Base-by-base conservation (phyloP, 2,113 vertebrate species). In the Prunella fulvescens region DNA sequence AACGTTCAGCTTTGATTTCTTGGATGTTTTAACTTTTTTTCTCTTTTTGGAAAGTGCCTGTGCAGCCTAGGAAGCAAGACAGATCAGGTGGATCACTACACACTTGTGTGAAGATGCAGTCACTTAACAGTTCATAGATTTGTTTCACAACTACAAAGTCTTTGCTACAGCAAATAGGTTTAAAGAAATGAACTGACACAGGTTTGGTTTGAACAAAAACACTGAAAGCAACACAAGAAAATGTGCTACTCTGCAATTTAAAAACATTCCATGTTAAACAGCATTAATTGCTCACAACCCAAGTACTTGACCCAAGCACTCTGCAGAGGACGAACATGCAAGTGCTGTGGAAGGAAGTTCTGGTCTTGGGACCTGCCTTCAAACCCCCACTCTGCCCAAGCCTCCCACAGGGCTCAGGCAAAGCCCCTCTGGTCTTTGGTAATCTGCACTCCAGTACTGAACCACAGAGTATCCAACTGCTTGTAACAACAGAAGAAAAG, bases 51-150 rank as follows among this genome's bases (percentile, higher is more conserved):
- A 37, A 88, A 91, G 81, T 2, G 47, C 50, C 53, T 81, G 86
- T 39, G 98, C 95, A 81, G 97, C 95, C 97, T 98, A 81, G 85
- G 56, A n/a, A 94, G 72, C 48, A 93, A 90, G 77, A 86, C 42
- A 47, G 12, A 39, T 56, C n/a, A 92, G 50, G n/a, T 5, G 4
- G 44, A 31, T 86, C 22, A 69, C 22, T 61, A 90, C 25, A 62
- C 11, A 33, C 8, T 24, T 24, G 25, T 26, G 28, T 33, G 44
- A 78, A 66, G 24, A 44, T 1, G 5, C 28, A 35, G 31, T 80
- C 58, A 47, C 10, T 56, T n/a, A 53, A n/a, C 9, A 8, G 16
- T 31, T 19, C 16, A 17, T 1, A 54, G 11, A 12, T 22, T 64
- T 58, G 29, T 33, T 85, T 64, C 5, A 0, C 3, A 58, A 50